These are phyloP conservation scores for Notospermus geniculatus DNA, from an alignment of 1,140 invertebrate species.

Conservation along the genomic window DNA sequence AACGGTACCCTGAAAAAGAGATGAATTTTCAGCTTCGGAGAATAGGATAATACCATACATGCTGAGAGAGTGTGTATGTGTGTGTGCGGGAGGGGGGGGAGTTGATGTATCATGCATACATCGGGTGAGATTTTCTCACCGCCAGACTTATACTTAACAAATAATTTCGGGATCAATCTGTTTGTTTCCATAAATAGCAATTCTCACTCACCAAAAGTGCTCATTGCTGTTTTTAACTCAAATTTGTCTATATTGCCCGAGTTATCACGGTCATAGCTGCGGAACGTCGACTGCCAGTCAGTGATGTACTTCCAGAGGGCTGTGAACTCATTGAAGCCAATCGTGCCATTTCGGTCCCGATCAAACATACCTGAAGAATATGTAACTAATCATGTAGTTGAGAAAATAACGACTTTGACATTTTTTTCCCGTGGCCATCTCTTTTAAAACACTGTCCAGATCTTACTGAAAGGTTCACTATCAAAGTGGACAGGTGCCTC, in stretches of 20 bases:
- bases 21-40: neutral
- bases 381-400: slow-evolving; percentile 8
- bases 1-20: slow-evolving; percentile 65
- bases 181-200: neutral
- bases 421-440: too few species aligned
- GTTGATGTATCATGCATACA: too few species aligned
- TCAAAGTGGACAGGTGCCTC: too few species aligned
- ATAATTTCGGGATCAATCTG: neutral
- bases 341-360: slow-evolving; percentile 80
- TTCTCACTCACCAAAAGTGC: slow-evolving; percentile 72
- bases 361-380: slow-evolving; percentile 90
- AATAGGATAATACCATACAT: too few species aligned
- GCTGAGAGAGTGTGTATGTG: too few species aligned
- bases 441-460: too few species aligned
- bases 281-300: slow-evolving; percentile 97
- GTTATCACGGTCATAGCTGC: slow-evolving; percentile 89
- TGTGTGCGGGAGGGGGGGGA: too few species aligned
- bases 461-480: too few species aligned
- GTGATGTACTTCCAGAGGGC: slow-evolving; percentile 97
- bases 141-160: slow-evolving; percentile 4
- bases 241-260: slow-evolving; percentile 92
- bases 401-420: too few species aligned
- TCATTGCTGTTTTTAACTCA: slow-evolving; percentile 87
- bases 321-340: slow-evolving; percentile 93
- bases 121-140: too few species aligned